Evolutionary conservation across 2,797 vertebrate genomes (phyloP).

Genomic region (Apogon talboti): DNA sequence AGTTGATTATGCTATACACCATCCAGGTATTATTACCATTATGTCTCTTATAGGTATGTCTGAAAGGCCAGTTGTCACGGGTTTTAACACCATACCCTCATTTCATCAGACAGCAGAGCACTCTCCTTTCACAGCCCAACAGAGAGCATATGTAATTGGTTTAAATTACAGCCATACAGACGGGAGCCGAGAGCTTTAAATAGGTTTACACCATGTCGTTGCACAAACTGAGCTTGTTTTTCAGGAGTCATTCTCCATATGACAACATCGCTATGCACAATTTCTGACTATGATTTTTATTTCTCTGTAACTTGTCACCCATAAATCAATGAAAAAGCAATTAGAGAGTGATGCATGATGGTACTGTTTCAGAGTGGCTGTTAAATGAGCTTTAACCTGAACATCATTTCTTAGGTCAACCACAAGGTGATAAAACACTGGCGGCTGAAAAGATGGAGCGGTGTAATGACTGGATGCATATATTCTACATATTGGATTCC

Average conservation of each 20-base stretch:
- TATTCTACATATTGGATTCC: constrained; percentile 22
- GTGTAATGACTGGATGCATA: constrained; percentile 12
- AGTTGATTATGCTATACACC: constrained; percentile 32
- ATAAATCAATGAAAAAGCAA: constrained; percentile 41
- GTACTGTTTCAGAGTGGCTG: constrained; percentile 26
- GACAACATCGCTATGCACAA: background rate
- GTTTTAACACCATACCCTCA: constrained; percentile 8
- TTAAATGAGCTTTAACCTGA: constrained; percentile 27
- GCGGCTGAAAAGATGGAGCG: constrained; percentile 30
- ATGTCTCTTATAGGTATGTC: constrained; percentile 5
- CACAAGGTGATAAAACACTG: constrained; percentile 42
- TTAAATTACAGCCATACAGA: constrained; percentile 23
- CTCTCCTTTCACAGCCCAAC: background rate
- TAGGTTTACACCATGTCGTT: background rate
- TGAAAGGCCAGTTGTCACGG: constrained; percentile 33
- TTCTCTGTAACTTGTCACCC: constrained; percentile 5
- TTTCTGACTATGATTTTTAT: background rate
- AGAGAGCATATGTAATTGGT: constrained; percentile 11
- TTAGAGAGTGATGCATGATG: constrained; percentile 35
- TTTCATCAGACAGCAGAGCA: constrained; percentile 13
- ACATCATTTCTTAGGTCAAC: constrained; percentile 46
- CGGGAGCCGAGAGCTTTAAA: constrained; percentile 10
- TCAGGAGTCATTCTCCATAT: constrained; percentile 9
- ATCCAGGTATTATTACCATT: constrained; percentile 11
- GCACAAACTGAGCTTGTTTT: constrained; percentile 5